A percentile compares a stretch with the other conserved stretches of the same genome.
These are phyloP conservation scores for Theretra japonica DNA, from an alignment of 2,888 invertebrate species.

Conservation along the genomic window DNA sequence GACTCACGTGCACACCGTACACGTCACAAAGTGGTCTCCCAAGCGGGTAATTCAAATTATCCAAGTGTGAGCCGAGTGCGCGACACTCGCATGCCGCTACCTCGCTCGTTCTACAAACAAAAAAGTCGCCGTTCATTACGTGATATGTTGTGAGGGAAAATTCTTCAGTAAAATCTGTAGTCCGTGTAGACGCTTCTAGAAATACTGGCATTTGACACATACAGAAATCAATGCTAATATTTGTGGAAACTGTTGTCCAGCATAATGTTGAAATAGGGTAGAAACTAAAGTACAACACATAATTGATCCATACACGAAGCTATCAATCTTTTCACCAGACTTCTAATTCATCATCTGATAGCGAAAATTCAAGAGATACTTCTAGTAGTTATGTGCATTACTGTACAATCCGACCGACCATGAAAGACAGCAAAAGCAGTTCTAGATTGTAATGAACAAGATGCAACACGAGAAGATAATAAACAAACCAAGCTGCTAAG, in stretches of 20 bases:
- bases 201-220: background rate
- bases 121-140: background rate
- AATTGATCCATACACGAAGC: no score
- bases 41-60: slow-evolving; percentile 11
- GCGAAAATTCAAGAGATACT: no score
- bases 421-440: no score
- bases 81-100: background rate
- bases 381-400: no score
- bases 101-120: background rate
- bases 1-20: background rate
- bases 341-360: no score
- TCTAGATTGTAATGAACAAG: no score
- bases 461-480: background rate
- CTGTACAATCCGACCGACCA: no score
- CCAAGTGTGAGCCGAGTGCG: background rate
- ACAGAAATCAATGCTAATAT: no score
- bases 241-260: no score
- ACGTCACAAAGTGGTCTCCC: slow-evolving; percentile 6
- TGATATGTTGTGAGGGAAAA: background rate
- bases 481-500: background rate
- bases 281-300: no score
- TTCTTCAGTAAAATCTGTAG: background rate
- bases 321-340: no score
- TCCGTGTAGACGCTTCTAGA: background rate
- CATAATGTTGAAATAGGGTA: no score